Evolutionary conservation across 1,140 invertebrate genomes (phyloP), one percentile per base, ranked within the genome.

Genomic region (Heliconius nattereri): DNA sequence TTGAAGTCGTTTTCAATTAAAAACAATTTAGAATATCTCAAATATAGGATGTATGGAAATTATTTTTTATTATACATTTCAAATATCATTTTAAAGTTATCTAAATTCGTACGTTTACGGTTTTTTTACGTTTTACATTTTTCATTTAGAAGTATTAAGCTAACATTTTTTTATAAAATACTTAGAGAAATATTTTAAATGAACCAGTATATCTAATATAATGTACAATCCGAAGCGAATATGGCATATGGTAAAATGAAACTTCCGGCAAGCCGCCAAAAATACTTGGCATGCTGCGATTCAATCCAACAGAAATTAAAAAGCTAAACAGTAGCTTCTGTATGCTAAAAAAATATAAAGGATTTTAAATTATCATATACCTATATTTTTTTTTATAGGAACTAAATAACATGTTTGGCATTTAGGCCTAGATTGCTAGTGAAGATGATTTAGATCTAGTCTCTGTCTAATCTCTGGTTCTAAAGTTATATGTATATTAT

Each of bases 261-360:
- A 66, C 60, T 66, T 66, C 23, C 60, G 60, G 60, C 60, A 66
- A 26, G 23, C 23, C n/a, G 60, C 60, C 60, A 66, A 66, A 66
- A 66, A 66, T 66, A 29, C 60, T 66, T 66, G 60, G 60, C 60
- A 66, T 26, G 23, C 60, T 29, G 11, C 60, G 60, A 66, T 66
- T 29, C 23, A 66, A 66, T 66, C 60, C n/a, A 29, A 66, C 60
- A 66, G n/a, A 66, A 29, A 66, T 29, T 26, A 66, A 26, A 66
- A 66, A 23, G 49, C 54, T 57, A 57, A 57, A 57, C 11, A 66
- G 60, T 26, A 66, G 60, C 60, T 66, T 11, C 3, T 29, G 3
- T 66, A 66, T 66, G 23, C 60, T 16, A 3, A 66, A 66, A 66
- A 29, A 66, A 45, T 5, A 5, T 45, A 3, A 45, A 45, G 40